Base-by-base conservation (phyloP, 2,797 vertebrate genomes). In the Hypotaenidia okinawae region DNA sequence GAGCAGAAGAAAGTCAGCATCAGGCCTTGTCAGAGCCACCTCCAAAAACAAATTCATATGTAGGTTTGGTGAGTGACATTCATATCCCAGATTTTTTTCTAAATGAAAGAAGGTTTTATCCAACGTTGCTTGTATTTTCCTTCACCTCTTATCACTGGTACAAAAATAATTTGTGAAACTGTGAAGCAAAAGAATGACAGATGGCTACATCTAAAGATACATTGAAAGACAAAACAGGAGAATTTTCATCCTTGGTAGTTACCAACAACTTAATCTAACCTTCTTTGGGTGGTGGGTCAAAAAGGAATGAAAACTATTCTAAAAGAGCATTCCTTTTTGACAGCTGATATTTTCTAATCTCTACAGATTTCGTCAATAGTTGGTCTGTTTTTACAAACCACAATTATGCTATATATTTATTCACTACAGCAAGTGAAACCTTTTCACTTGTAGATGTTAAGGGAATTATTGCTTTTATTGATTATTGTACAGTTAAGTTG, bases 401-500 rank as follows among this genome's bases (percentile, higher is more conserved):
- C 33, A 69, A 70, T 93, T 81, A 75, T 47, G 32, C 32, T 51
- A 5, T 63, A 16, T 84, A 59, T 77, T 89, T 84, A 92, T 89
- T 95, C 51, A 57, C 35, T 52, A 19, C 57, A 35, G 54, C 28
- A 51, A 83, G 61, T 82, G 69, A 84, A 95, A 89, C 39, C 62
- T 93, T 94, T 87, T 84, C 62, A 52, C 75, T 81, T 74, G 28
- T 33, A 84, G 57, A 51, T 37, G 23, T 62, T 90, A 57, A 67
- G 25, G 62, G 52, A 84, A 74, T 93, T 81, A 90, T 52, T 93
- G 85, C 9, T 94, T 89, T 54, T 86, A 95, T 84, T 78, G 72
- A 89, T 70, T 94, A 85, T 89, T 95, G 88, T 86, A 78, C 67
- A 70, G 33, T 91, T 87, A 84, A 87, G 30, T 87, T 89, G 22